Evolutionary conservation across 2,113 vertebrate genomes (phyloP).

Genomic region (Eulemur rufifrons): DNA sequence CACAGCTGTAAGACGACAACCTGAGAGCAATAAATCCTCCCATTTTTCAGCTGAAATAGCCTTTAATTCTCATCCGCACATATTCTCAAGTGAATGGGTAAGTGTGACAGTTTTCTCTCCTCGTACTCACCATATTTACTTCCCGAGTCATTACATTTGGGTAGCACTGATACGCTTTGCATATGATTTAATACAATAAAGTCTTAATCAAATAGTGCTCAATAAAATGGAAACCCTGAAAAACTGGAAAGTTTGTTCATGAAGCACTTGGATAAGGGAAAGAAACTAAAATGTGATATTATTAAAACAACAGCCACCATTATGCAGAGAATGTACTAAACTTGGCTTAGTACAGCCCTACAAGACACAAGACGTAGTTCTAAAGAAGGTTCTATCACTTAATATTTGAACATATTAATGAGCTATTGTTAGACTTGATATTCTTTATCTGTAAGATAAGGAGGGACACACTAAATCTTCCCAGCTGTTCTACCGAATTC

Average conservation of each 20-base stretch:
- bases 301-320: not conserved
- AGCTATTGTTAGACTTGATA: not conserved
- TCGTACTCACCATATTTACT: not conserved
- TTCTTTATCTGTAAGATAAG: not conserved
- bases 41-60: conserved; percentile 4
- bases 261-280: not conserved
- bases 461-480: not conserved
- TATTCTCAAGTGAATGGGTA: not conserved
- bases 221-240: not conserved
- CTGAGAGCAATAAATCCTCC: conserved; percentile 35
- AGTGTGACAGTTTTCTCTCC: not conserved
- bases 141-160: conserved; percentile 10
- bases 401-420: not conserved
- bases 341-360: not conserved
- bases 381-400: not conserved
- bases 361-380: not conserved
- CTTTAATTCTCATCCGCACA: conserved; percentile 11
- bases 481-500: not conserved
- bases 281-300: not conserved
- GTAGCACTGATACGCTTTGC: not conserved
- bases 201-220: not conserved
- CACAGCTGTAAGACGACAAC: not conserved
- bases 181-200: conserved; percentile 22
- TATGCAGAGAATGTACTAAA: not conserved
- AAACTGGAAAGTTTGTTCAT: not conserved